Base-by-base conservation (phyloP, 2,888 invertebrate genomes). In the Serripes groenlandicus region DNA sequence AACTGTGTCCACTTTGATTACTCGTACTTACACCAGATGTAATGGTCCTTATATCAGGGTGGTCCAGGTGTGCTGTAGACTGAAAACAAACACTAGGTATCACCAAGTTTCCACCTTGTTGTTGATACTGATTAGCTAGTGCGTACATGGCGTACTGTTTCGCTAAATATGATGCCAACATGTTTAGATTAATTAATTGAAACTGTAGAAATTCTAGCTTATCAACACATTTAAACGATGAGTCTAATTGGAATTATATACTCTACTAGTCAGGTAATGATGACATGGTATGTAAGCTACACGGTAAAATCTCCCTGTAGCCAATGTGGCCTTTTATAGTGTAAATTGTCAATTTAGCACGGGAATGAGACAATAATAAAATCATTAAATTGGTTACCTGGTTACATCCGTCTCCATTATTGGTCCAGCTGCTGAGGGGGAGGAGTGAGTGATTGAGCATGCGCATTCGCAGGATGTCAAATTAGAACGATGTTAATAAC, bases 101-200 rank as follows among this genome's bases (percentile, higher is more conserved):
- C 9, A 76, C 60, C 9, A 76, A 26, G 30, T 52, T 70, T 3
- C 58, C 28, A 23, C 42, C 37, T 15, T 60, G 77, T 34, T 66
- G 66, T 23, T 66, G 66, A 28, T 68, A 75, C 34, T 85, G 85
- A 56, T 56, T 76, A 23, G 81, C 77, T 35, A 78, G 58, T 30
- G 81, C 78, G 30, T 79, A 85, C 73, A 76, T 76, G 5, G 85
- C 77, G 64, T 81, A 78, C 52, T 85, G 78, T 64, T 81, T 75
- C 23, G 81, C 85, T 26, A 78, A 71, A 64, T 81, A 77, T 66
- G 85, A 81, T 34, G 76, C 68, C 49, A 81, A 68, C 85, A 85
- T 85, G 32, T 69, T 72, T 62, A 66, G 37, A n/a, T 49, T 30
- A 37, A 11, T 56, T 26, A 49, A 75, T 32, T 28, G 54, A 71